These are phyloP conservation scores for Lampris megalopsis DNA, from an alignment of 2,113 vertebrate genomes.

Conservation along the genomic window DNA sequence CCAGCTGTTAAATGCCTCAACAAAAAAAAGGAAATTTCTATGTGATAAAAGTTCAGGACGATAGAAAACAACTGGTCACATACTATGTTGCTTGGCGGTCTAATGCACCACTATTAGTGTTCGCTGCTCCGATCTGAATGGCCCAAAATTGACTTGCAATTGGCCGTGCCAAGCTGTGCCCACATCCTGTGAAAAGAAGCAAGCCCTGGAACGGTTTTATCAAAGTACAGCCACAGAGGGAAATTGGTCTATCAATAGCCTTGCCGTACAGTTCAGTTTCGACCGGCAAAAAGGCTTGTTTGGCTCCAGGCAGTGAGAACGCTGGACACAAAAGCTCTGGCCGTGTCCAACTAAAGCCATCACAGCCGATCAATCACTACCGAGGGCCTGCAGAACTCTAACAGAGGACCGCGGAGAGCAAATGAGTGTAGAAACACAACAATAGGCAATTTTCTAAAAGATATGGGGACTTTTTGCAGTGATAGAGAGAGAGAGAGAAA, in stretches of 20 bases:
- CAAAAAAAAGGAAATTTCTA: too few species aligned
- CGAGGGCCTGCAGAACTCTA: constrained; percentile 47
- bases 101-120: neutral
- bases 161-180: neutral
- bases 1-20: too few species aligned
- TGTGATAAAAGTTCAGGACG: neutral
- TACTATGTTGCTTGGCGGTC: too few species aligned
- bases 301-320: constrained; percentile 5
- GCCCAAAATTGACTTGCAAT: constrained; percentile 31
- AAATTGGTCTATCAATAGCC: constrained; percentile 51
- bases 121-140: constrained; percentile 13
- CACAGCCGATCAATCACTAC: constrained; percentile 59
- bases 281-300: constrained; percentile 22
- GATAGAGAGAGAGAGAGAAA: neutral
- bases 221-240: neutral
- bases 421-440: constrained; percentile 12
- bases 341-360: constrained; percentile 19
- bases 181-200: constrained; percentile 10
- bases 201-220: constrained; percentile 9
- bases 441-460: constrained; percentile 33
- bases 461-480: constrained; percentile 7
- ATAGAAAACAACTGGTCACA: neutral
- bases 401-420: constrained; percentile 34
- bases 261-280: constrained; percentile 18
- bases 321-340: neutral